Evolutionary conservation across 2,113 vertebrate species (phyloP), one percentile per base, ranked within the genome.

Genomic region (Nibea coibor): DNA sequence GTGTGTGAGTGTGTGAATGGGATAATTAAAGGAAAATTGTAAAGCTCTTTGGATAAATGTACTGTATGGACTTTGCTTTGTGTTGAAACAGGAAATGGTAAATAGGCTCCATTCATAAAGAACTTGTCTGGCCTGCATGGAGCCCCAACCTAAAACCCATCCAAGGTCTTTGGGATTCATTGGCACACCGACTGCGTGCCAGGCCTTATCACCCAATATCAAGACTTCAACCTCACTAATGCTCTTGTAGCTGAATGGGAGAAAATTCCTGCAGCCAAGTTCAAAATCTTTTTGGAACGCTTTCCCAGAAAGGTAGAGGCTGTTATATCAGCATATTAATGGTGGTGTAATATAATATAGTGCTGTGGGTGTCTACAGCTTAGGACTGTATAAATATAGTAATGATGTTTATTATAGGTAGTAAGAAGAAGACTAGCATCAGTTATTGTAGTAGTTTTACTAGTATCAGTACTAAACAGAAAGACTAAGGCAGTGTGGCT

Each of bases 211-310:
- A 7, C 31, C 63, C 31, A 48, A 35, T 51, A 69, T 47, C 50
- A 64, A 62, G 31, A 43, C 26, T 31, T 70, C 31, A 10, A 53
- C 43, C 24, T 17, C 35, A 47, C 24, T 39, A 42, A 76, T 39
- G 24, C 53, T 63, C 35, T 66, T 24, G 7, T 63, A 8, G 16
- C 45, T 62, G 59, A 76, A 64, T 35, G 12, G 31, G 24, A 61
- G 12, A 51, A 67, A 68, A 75, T 31, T 47, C 45, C 47, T 72
- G 53, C 74, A 72, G 58, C 42, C 35, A 56, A 15, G 42, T 28
- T 39, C 4, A 31, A 39, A 9, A 9, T 9, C 35, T 39, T 39
- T 39, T 39, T 39, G 35, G 8, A 39, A 39, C 35, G 35, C 35
- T 39, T 39, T 39, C 8, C 35, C 35, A 39, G 35, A 39, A 39